Conservation (phyloP, 2,797 vertebrate species). For the Thunnus albacares region DNA sequence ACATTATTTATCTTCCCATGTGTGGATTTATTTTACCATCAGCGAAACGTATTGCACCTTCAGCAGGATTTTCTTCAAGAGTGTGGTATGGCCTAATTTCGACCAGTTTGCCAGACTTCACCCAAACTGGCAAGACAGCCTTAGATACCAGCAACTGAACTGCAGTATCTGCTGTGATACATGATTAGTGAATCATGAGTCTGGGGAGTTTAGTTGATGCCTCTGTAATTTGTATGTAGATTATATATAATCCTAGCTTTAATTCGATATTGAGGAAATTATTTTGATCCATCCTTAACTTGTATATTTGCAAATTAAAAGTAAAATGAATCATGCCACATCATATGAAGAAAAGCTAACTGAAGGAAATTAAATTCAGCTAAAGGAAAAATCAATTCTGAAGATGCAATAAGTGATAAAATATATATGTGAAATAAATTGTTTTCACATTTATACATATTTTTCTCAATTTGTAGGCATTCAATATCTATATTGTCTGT, state of each 20-base stretch:
- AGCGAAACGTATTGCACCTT: neutral
- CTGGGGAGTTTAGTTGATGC: too few species aligned
- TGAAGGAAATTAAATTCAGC: neutral
- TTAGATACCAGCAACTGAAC: neutral
- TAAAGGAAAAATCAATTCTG: neutral
- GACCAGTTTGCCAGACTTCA: neutral
- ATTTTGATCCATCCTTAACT: neutral
- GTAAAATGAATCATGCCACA: neutral
- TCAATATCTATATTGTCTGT: neutral
- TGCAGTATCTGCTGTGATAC: too few species aligned
- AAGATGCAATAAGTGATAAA: neutral
- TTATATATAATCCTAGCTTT: neutral
- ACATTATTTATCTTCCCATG: neutral
- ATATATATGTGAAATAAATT: too few species aligned
- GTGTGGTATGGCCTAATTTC: neutral
- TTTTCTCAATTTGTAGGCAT: neutral
- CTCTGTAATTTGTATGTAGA: neutral
- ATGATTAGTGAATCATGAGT: too few species aligned
- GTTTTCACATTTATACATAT: too few species aligned
- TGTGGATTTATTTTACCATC: too few species aligned
- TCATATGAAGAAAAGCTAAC: neutral
- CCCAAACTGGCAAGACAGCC: too few species aligned
- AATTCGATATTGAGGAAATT: neutral
- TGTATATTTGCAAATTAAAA: neutral
- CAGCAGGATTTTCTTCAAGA: neutral